Base-by-base conservation (phyloP, 2,888 invertebrate species). In the Xestobium rufovillosum region DNA sequence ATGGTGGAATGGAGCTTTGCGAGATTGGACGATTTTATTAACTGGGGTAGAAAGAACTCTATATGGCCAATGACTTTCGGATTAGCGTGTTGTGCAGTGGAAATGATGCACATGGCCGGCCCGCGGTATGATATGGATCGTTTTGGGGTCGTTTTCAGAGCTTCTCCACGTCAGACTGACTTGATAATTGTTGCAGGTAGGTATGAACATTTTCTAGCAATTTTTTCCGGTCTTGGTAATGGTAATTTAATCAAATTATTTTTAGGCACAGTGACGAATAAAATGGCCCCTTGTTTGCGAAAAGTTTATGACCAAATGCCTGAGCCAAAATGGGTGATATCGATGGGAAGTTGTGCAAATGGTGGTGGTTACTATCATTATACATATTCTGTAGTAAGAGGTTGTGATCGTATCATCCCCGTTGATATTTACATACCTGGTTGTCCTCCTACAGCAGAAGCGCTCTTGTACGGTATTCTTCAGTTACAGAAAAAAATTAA, bases 401-500 rank as follows among this genome's bases (percentile, higher is more conserved):
- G 87, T 9, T 83, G 83, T 59, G 85, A 88, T 60, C 69, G 84
- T 42, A 75, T 86, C 44, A 73, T 86, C 47, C 86, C 86, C 25
- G 83, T 87, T 38, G 91, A 92, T 61, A 84, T 92, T 50, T 92
- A 92, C 62, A 88, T 92, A 26, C 90, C 90, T 43, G 89, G 91
- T 9, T 94, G 92, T 67, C 92, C 92, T 14, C 92, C 92, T n/a
- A 86, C 90, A 0, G 90, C 91, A 1, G 92, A 94, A 67, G 91
- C 92, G 2, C 67, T 92, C 10, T 66, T 92, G 36, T 94, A 92
- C 57, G 86, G 80, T 14, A 70, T 92, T 56, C 68, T 92, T 36
- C 85, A 85, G 59, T 69, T 92, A 3, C 88, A 89, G 67, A 88
- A 83, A 67, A 92, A 92, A 61, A 76, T 90, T 9, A 91, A 91